These are phyloP conservation scores for Caprella mutica DNA, from an alignment of 2,888 invertebrate species.

Conservation along the genomic window DNA sequence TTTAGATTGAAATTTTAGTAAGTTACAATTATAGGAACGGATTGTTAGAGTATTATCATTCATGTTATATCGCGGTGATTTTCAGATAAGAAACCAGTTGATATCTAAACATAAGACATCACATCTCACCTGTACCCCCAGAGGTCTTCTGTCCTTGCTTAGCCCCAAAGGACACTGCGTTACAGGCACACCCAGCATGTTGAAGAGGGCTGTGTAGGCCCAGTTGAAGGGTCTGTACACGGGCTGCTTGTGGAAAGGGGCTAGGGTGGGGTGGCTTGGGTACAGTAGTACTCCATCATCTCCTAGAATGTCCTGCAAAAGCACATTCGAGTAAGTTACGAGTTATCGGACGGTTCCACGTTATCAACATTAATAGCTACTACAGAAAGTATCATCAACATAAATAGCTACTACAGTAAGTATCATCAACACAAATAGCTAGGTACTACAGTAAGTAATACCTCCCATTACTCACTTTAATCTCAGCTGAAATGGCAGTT, in stretches of 20 bases:
- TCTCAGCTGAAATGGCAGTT: too few relatives aligned
- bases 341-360: too few relatives aligned
- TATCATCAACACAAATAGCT: background rate
- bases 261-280: slow-evolving; percentile 78
- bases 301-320: slow-evolving; percentile 57
- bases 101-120: too few relatives aligned
- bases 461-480: too few relatives aligned
- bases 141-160: slow-evolving; percentile 50
- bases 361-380: background rate
- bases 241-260: slow-evolving; percentile 79
- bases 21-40: too few relatives aligned
- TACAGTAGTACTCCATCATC: slow-evolving; percentile 72
- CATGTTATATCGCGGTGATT: too few relatives aligned
- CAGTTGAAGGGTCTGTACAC: slow-evolving; percentile 70
- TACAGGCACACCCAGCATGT: slow-evolving; percentile 73
- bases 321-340: background rate
- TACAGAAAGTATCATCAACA: background rate
- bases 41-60: too few relatives aligned
- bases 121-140: slow-evolving; percentile 35
- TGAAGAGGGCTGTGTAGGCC: slow-evolving; percentile 73
- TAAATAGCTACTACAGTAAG: background rate
- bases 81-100: too few relatives aligned
- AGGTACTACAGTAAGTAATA: too few relatives aligned
- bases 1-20: too few relatives aligned
- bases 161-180: slow-evolving; percentile 72